phyloP scores from a whole-genome alignment of 1,140 invertebrate genomes.

The Trichomalopsis sarcophagae region DNA sequence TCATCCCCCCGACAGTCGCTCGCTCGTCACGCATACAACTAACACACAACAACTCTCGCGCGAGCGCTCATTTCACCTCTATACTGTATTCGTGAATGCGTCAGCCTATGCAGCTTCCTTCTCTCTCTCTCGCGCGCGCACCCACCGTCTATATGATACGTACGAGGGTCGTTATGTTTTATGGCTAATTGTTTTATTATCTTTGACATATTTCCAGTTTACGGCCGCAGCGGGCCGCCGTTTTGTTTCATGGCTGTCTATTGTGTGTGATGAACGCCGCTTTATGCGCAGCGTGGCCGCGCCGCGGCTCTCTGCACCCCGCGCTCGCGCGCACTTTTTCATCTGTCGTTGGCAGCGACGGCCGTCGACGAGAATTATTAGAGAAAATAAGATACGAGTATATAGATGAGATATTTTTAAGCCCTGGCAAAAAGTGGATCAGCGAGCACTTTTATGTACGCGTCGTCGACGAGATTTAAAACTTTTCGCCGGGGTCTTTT shows the following conservation, averaged over 20 bases:
- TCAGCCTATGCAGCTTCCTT: constrained; percentile 42
- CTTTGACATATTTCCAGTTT: constrained; percentile 77
- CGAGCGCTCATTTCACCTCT: neutral
- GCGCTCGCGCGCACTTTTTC: neutral
- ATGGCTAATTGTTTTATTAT: constrained; percentile 77
- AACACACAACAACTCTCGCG: neutral
- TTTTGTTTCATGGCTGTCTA: constrained; percentile 73
- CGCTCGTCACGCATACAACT: constrained; percentile 28
- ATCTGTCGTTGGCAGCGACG: neutral
- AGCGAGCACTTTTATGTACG: constrained; percentile 25
- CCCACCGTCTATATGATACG: constrained; percentile 64
- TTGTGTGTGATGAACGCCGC: constrained; percentile 69
- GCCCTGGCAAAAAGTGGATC: constrained; percentile 27
- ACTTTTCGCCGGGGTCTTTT: neutral
- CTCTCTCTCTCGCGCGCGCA: constrained; percentile 20
- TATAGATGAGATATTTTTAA: constrained; percentile 42
- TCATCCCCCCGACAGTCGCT: constrained; percentile 50
- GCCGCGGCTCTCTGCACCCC: neutral
- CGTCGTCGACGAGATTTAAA: constrained; percentile 17
- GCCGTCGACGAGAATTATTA: constrained; percentile 20
- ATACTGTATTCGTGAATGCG: neutral
- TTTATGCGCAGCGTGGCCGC: constrained; percentile 58
- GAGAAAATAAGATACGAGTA: constrained; percentile 37
- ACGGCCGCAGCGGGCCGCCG: constrained; percentile 68
- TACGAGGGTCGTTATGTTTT: constrained; percentile 75